phyloP scores from a whole-genome alignment of 2,797 vertebrate species.

The Helostoma temminkii region DNA sequence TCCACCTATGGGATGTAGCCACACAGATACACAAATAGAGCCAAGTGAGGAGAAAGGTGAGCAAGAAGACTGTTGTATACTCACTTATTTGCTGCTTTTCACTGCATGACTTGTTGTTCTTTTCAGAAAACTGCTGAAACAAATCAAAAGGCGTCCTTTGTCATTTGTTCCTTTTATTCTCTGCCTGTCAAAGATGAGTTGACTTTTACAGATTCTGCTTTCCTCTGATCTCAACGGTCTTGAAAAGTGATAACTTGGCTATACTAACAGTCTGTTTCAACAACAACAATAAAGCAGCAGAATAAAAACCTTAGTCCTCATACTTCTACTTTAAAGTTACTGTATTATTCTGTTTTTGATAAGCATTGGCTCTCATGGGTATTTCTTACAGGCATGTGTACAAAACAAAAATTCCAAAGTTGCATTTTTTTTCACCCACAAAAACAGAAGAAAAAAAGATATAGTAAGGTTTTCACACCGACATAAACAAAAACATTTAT shows the following conservation, averaged over 20 bases:
- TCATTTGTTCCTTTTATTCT: conserved; percentile 41
- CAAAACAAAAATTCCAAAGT: background rate
- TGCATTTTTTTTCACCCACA: background rate
- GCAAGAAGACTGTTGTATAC: background rate
- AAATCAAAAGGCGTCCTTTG: conserved; percentile 45
- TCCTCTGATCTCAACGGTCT: conserved; percentile 46
- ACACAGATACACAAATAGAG: conserved; percentile 7
- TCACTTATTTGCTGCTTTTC: conserved; percentile 1
- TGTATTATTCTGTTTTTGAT: background rate
- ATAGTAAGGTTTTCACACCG: too few species aligned
- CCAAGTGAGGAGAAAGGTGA: background rate
- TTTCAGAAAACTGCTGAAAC: conserved; percentile 38
- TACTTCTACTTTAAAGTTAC: conserved; percentile 4
- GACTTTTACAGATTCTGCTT: conserved; percentile 38
- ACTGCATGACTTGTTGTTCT: background rate
- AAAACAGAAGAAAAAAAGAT: too few species aligned
- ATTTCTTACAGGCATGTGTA: background rate
- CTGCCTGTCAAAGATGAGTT: conserved; percentile 34
- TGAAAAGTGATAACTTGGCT: conserved; percentile 23
- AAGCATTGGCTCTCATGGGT: background rate
- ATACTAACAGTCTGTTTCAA: conserved; percentile 30
- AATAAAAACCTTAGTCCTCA: conserved; percentile 14
- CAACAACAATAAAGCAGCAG: background rate
- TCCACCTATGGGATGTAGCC: conserved; percentile 6
- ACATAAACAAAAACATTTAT: too few species aligned